Conservation (phyloP, 2,888 invertebrate genomes). For the Pinctada fucata region DNA sequence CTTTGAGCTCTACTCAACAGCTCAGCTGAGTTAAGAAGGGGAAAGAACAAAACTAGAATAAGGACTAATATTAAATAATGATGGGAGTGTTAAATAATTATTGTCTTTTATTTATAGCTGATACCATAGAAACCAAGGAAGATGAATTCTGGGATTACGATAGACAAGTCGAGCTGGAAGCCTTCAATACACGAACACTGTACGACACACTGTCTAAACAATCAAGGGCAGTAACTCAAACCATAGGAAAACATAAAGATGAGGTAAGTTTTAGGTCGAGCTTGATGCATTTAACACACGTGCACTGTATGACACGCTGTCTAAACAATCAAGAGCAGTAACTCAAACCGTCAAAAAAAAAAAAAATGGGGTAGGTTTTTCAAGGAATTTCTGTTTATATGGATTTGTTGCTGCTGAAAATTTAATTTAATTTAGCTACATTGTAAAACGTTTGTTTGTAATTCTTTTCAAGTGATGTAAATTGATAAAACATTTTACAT, state of each 20-base stretch:
- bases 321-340: slow-evolving; percentile 68
- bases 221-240: slow-evolving; percentile 67
- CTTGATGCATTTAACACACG: slow-evolving; percentile 72
- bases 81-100: too few relatives aligned
- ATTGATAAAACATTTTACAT: too few relatives aligned
- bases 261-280: slow-evolving; percentile 69
- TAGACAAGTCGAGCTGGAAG: slow-evolving; percentile 72
- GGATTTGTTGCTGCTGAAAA: neutral
- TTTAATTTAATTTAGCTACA: neutral
- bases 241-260: slow-evolving; percentile 73
- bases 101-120: too few relatives aligned
- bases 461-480: too few relatives aligned
- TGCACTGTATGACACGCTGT: slow-evolving; percentile 71
- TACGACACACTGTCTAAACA: slow-evolving; percentile 73
- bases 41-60: too few relatives aligned
- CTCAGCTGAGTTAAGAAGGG: too few relatives aligned
- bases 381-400: too few relatives aligned
- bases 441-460: neutral
- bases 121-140: slow-evolving; percentile 58
- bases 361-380: slow-evolving; percentile 70
- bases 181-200: slow-evolving; percentile 69
- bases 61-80: too few relatives aligned
- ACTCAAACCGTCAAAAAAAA: slow-evolving; percentile 71
- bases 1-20: too few relatives aligned
- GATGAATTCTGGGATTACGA: slow-evolving; percentile 76